phyloP scores from a whole-genome alignment of 2,113 vertebrate genomes.

The Nyctereutes procyonoides region DNA sequence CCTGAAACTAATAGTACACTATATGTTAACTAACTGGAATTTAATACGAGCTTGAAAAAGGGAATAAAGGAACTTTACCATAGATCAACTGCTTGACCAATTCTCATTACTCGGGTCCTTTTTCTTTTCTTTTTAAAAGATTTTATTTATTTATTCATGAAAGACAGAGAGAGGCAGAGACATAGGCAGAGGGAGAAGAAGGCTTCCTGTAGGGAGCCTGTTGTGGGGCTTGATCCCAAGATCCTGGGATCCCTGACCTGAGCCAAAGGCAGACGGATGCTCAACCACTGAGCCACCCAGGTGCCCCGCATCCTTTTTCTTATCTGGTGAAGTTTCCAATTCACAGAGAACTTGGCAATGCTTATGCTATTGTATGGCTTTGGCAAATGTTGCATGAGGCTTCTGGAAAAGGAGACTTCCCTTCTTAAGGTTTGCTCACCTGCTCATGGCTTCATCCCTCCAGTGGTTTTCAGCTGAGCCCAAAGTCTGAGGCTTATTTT shows the following conservation, averaged over 20 bases:
- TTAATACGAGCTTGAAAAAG: background rate
- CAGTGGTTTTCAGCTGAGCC: background rate
- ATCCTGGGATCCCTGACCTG: too few species aligned
- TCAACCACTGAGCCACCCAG: too few species aligned
- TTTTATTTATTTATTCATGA: too few species aligned
- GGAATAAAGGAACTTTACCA: background rate
- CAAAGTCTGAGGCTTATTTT: background rate
- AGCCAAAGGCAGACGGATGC: too few species aligned
- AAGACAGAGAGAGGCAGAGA: too few species aligned
- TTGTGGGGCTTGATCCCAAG: too few species aligned
- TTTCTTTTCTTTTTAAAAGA: background rate
- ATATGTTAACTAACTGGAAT: background rate
- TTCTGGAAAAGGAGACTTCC: background rate
- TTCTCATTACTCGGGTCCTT: background rate
- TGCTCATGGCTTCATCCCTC: background rate
- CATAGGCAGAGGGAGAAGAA: too few species aligned
- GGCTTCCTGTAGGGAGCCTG: too few species aligned
- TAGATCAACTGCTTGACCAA: background rate
- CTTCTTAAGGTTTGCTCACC: background rate
- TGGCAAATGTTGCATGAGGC: background rate
- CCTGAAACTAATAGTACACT: background rate
- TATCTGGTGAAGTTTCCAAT: background rate
- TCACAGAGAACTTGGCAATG: background rate
- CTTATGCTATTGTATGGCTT: background rate
- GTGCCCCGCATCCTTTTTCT: background rate